Evolutionary conservation across 2,113 vertebrate species (phyloP).

Genomic region (Rhea pennata): DNA sequence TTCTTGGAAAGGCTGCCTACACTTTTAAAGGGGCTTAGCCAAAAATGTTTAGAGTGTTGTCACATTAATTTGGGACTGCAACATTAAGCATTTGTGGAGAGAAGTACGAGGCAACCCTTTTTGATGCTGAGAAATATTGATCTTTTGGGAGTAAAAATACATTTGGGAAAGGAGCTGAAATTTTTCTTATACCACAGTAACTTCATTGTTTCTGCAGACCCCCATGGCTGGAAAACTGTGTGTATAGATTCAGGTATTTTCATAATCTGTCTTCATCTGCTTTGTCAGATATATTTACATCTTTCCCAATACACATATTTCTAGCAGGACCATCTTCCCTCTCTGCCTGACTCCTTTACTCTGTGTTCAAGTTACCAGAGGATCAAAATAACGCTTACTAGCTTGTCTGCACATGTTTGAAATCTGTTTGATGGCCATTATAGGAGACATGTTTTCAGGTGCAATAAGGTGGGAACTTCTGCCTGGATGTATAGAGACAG

Average conservation of each 20-base stretch:
- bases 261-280: not conserved
- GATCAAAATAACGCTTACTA: not conserved
- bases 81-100: not conserved
- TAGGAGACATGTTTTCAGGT: constrained; percentile 25
- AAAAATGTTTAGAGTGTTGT: not conserved
- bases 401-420: not conserved
- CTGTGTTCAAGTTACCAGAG: not conserved
- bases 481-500: not conserved
- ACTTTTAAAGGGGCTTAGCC: not conserved
- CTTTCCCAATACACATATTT: not conserved
- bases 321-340: not conserved
- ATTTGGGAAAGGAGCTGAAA: not conserved
- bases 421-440: not conserved
- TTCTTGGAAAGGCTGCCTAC: not conserved
- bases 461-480: constrained; percentile 14
- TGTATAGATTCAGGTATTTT: not conserved
- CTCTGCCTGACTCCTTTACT: not conserved
- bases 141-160: not conserved
- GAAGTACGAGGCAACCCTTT: not conserved
- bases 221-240: not conserved
- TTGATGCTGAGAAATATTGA: not conserved
- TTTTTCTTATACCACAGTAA: not conserved
- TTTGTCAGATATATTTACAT: not conserved
- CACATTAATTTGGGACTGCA: not conserved
- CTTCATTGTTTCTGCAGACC: not conserved